phyloP scores from a whole-genome alignment of 1,140 invertebrate genomes.

The Euura saliciscinereae region DNA sequence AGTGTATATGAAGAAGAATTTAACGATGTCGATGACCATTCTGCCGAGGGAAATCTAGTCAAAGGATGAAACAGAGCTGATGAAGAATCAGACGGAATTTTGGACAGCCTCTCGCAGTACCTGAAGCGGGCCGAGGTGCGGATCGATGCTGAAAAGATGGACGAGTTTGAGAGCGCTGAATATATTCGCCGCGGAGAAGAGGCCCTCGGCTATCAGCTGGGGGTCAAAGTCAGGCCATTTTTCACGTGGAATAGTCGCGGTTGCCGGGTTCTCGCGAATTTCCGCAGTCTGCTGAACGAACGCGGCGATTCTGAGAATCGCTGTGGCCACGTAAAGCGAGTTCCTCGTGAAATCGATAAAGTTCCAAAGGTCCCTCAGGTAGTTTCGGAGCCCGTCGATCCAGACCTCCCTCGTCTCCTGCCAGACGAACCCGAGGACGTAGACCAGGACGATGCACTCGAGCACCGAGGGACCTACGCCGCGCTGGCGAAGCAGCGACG shows the following conservation, averaged over 20 bases:
- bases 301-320: constrained; percentile 76
- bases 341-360: constrained; percentile 94
- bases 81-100: too few relatives aligned
- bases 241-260: constrained; percentile 78
- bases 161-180: constrained; percentile 84
- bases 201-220: constrained; percentile 90
- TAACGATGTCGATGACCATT: constrained; percentile 88
- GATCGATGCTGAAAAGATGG: constrained; percentile 90
- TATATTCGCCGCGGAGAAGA: constrained; percentile 95
- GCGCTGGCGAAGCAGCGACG: constrained; percentile 71
- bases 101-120: constrained; percentile 23
- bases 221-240: constrained; percentile 93
- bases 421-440: constrained; percentile 86
- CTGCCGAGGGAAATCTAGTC: constrained; percentile 78
- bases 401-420: constrained; percentile 91
- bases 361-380: constrained; percentile 94
- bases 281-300: constrained; percentile 76
- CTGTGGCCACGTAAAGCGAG: constrained; percentile 81
- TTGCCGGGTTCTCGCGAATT: constrained; percentile 67
- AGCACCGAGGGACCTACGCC: constrained; percentile 79
- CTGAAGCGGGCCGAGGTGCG: constrained; percentile 81
- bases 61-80: constrained; percentile 8
- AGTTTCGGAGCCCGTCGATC: constrained; percentile 80
- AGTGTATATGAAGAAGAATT: constrained; percentile 87
- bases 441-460: constrained; percentile 78